Conservation (phyloP, 2,113 vertebrate genomes). For the Myxocyprinus asiaticus region DNA sequence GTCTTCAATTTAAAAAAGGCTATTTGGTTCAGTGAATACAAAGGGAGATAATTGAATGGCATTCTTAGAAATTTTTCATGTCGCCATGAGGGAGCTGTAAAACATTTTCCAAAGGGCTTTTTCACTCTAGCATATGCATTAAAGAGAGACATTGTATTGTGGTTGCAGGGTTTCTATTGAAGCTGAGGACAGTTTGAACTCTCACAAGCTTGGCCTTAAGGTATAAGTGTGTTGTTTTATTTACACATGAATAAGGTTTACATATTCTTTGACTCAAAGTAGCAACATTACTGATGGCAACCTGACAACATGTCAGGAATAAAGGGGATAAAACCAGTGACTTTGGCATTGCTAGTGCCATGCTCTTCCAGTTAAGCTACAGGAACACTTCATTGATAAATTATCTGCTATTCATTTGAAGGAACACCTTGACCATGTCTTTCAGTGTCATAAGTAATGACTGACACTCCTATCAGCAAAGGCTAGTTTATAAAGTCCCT, state of each 20-base stretch:
- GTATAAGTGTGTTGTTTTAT: no score
- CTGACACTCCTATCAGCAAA: not conserved
- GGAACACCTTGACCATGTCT: not conserved
- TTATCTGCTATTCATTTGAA: no score
- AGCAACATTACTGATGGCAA: no score
- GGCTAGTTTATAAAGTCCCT: conserved; percentile 3
- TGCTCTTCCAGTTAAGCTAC: no score
- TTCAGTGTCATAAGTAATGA: not conserved
- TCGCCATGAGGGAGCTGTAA: conserved; percentile 55
- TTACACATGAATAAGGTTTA: no score
- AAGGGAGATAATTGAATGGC: conserved; percentile 65
- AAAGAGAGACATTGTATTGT: conserved; percentile 54
- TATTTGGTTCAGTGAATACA: conserved; percentile 56
- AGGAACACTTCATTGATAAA: no score
- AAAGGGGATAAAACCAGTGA: no score
- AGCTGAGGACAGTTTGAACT: not conserved
- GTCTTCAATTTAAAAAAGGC: conserved; percentile 65
- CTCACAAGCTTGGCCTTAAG: no score
- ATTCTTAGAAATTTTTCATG: conserved; percentile 65
- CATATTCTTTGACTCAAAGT: no score
- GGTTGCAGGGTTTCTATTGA: conserved; percentile 9
- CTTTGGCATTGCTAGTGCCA: no score
- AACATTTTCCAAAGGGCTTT: conserved; percentile 51
- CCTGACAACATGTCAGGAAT: no score
- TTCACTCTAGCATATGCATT: conserved; percentile 58